Evolutionary conservation across 2,113 vertebrate genomes (phyloP).

Genomic region (Halcyon malimbica): DNA sequence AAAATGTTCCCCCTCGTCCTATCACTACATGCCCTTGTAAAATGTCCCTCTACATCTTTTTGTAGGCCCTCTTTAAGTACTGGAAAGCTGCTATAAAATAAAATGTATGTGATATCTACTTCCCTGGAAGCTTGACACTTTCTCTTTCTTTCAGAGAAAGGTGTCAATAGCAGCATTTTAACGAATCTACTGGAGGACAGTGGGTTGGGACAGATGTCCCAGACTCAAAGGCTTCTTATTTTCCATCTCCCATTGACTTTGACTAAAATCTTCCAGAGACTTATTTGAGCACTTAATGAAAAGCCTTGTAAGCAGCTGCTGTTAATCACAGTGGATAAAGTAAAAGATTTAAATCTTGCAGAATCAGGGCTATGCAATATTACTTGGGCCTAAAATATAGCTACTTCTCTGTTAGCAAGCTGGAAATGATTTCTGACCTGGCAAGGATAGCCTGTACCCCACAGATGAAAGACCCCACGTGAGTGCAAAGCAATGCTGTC

Average conservation of each 20-base stretch:
- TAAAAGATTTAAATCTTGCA: neutral
- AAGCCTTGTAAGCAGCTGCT: neutral
- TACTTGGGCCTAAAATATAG: neutral
- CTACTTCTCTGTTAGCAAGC: neutral
- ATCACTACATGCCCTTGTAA: neutral
- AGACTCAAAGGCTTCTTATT: neutral
- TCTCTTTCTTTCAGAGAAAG: neutral
- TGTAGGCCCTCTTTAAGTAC: neutral
- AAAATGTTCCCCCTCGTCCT: neutral
- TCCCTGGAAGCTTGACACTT: neutral
- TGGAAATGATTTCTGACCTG: neutral
- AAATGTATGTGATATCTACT: neutral
- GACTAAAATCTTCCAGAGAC: neutral
- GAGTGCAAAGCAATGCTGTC: neutral
- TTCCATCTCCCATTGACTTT: neutral
- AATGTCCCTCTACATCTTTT: neutral
- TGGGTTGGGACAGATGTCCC: neutral
- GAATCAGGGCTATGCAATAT: neutral
- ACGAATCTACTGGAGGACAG: neutral
- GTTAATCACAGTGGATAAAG: neutral
- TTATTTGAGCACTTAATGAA: neutral
- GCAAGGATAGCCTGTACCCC: neutral
- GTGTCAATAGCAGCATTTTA: neutral
- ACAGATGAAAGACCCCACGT: neutral
- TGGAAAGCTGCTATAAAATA: neutral